Conservation (phyloP, 2,888 invertebrate species). For the Embidobia sp. region DNA sequence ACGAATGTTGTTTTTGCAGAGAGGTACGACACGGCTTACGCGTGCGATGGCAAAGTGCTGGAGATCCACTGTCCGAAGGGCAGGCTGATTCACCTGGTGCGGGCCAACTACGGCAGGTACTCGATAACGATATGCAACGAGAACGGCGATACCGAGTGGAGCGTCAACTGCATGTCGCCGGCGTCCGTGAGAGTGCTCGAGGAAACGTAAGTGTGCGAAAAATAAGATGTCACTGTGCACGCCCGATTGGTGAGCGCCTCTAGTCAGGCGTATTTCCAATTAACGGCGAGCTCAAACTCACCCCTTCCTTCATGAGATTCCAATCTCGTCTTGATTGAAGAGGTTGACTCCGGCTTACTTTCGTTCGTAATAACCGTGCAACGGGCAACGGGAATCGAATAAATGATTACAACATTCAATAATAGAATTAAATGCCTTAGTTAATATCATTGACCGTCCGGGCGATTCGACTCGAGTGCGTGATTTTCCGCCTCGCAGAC, state of each 20-base stretch:
- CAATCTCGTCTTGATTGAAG: constrained; percentile 57
- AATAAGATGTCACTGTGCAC: constrained; percentile 54
- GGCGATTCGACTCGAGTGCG: constrained; percentile 26
- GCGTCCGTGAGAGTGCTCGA: constrained; percentile 93
- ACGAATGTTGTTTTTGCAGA: constrained; percentile 82
- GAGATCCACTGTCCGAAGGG: constrained; percentile 94
- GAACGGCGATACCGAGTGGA: constrained; percentile 97
- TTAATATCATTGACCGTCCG: constrained; percentile 45
- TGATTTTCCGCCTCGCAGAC: constrained; percentile 2
- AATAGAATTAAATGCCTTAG: constrained; percentile 48
- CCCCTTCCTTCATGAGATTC: constrained; percentile 43
- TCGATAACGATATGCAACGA: constrained; percentile 98
- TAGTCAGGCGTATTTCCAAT: constrained; percentile 54
- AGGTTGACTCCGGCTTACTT: constrained; percentile 52
- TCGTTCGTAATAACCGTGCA: constrained; percentile 42
- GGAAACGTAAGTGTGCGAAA: constrained; percentile 86
- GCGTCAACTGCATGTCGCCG: constrained; percentile 96
- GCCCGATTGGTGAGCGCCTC: constrained; percentile 52
- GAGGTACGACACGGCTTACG: constrained; percentile 95
- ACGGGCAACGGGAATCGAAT: constrained; percentile 11
- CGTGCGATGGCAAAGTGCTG: constrained; percentile 95
- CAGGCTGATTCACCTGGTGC: constrained; percentile 94
- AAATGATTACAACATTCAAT: constrained; percentile 34
- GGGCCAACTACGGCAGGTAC: constrained; percentile 97
- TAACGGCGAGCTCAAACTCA: constrained; percentile 49